Evolutionary conservation across 2,888 invertebrate species (phyloP).

Genomic region (Ceramica pisi): DNA sequence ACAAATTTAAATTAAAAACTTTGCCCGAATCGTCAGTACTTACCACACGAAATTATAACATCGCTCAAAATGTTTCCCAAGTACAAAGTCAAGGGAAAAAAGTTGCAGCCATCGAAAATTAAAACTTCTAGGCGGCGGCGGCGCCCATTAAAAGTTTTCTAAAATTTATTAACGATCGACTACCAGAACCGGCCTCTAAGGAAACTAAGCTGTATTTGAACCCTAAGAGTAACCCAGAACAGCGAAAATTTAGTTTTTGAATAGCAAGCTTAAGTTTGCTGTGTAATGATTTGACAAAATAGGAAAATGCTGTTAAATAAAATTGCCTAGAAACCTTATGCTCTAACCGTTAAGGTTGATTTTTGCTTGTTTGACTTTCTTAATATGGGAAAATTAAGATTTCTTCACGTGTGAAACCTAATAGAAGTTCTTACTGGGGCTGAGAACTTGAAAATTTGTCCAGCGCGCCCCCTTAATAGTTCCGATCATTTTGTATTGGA

Average conservation of each 20-base stretch:
- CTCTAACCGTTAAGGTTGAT: constrained; percentile 13
- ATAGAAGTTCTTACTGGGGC: constrained; percentile 50
- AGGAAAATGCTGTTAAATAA: constrained; percentile 37
- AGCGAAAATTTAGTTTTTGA: constrained; percentile 29
- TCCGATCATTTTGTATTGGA: constrained; percentile 64
- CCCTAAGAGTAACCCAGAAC: constrained; percentile 31
- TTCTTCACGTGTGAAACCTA: constrained; percentile 65
- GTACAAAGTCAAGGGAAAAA: constrained; percentile 66
- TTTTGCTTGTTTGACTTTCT: constrained; percentile 13
- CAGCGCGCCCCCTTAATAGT: constrained; percentile 63
- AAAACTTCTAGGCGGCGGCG: constrained; percentile 70
- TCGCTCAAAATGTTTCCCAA: constrained; percentile 62
- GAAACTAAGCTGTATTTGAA: constrained; percentile 9
- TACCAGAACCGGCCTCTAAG: constrained; percentile 27
- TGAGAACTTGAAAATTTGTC: constrained; percentile 65
- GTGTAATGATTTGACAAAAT: constrained; percentile 53
- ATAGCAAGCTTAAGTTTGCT: constrained; percentile 39
- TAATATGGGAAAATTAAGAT: constrained; percentile 11
- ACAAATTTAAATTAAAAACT: constrained; percentile 63
- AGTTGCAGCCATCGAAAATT: constrained; percentile 72
- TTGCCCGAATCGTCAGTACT: constrained; percentile 44
- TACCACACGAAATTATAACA: constrained; percentile 63
- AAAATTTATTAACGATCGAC: constrained; percentile 79
- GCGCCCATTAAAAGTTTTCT: constrained; percentile 79
- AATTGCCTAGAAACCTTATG: constrained; percentile 18